Conservation (phyloP, 1,140 invertebrate genomes). For the Prorops nasuta region DNA sequence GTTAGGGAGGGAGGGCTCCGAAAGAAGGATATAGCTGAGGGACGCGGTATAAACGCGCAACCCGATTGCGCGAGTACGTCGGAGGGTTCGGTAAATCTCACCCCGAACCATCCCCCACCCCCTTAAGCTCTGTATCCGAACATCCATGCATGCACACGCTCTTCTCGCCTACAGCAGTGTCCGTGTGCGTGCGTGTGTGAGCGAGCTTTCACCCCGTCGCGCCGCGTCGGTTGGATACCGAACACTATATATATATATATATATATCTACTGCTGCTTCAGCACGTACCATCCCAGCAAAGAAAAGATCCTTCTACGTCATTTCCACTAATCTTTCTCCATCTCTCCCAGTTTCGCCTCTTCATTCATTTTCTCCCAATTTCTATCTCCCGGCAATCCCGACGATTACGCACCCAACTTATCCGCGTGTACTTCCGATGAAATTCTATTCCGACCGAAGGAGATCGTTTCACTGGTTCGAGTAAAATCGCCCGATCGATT, state of each 20-base stretch:
- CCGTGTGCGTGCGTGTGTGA: too few relatives aligned
- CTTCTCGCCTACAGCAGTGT: neutral
- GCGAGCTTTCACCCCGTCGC: neutral
- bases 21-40: slow-evolving; percentile 6
- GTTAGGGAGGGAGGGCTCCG: neutral
- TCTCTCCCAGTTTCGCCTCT: neutral
- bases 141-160: too few relatives aligned
- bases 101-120: too few relatives aligned
- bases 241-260: too few relatives aligned
- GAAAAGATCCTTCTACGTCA: neutral
- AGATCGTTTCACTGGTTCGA: too few relatives aligned
- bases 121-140: too few relatives aligned
- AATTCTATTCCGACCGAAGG: too few relatives aligned
- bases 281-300: neutral
- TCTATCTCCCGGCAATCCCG: too few relatives aligned
- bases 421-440: too few relatives aligned
- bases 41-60: neutral
- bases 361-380: neutral
- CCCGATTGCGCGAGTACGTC: slow-evolving; percentile 5
- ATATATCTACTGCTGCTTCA: too few relatives aligned
- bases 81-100: neutral
- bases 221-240: neutral
- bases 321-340: neutral
- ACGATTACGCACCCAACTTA: too few relatives aligned
- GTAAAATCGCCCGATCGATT: too few relatives aligned